Base-by-base conservation (phyloP, 2,888 invertebrate species). In the Drosophila fulvimacula region DNA sequence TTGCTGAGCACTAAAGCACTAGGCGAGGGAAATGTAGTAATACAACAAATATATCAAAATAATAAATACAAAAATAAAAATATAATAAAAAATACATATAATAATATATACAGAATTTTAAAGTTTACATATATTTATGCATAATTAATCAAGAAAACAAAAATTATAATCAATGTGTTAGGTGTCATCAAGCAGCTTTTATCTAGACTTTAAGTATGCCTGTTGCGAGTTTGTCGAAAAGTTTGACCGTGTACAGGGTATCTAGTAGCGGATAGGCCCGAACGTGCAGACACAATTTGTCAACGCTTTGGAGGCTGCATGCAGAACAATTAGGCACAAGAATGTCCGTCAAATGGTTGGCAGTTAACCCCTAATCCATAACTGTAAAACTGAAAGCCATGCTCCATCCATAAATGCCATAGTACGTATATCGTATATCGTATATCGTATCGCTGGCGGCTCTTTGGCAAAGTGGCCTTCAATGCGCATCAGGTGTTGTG, bases 401-500 rank as follows among this genome's bases (percentile, higher is more conserved):
- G 0, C n/a, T n/a, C n/a, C 30, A 30, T 10, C 66, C 49, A 38
- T 21, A 42, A 9, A 15, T 17, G 64, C 17, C 24, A 11, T 42
- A 30, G 11, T 27, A 4, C 46, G 46, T 27, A 46, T 27, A 46
- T 46, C 46, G 46, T 27, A 30, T 11, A 55, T 61, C 41, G 41
- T 19, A 41, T 19, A 53, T 59, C 56, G 61, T 60, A 76, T 69
- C 57, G 57, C 53, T 70, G 69, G 69, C 80, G 72, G 79, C 79
- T 32, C 42, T 68, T 44, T 46, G 41, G 38, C 73, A 79, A 89
- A 90, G 91, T 88, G 74, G 59, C 79, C 81, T 90, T 80, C 58
- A 80, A 86, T 89, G 75, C 69, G 79, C 74, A 76, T 79, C 90
- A 87, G 90, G 85, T 84, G 91, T 88, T 91, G 90, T 83, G 70